These are phyloP conservation scores for Crenuchus spilurus DNA, from an alignment of 2,797 vertebrate species.

Conservation along the genomic window DNA sequence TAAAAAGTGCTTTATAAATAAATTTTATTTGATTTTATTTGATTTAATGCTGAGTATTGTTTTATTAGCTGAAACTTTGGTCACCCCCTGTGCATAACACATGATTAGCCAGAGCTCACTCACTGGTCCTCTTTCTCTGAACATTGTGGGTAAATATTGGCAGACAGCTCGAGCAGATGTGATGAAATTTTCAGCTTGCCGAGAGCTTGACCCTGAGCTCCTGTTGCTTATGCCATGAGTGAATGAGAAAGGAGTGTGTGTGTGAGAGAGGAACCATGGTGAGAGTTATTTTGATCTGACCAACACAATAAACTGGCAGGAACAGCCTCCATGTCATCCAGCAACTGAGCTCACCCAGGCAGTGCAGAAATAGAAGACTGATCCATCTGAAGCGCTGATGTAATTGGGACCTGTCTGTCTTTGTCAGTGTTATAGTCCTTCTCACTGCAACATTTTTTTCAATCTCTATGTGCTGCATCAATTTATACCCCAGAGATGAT, in stretches of 20 bases:
- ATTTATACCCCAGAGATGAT: too few relatives aligned
- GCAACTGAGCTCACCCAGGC: neutral
- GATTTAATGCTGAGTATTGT: too few relatives aligned
- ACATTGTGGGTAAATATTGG: neutral
- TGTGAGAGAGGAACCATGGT: too few relatives aligned
- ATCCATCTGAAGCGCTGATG: neutral
- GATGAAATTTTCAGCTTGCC: neutral
- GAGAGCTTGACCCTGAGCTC: neutral
- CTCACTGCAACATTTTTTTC: too few relatives aligned
- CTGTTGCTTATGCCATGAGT: neutral
- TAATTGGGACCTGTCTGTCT: neutral
- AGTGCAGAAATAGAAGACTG: neutral
- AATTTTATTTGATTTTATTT: too few relatives aligned
- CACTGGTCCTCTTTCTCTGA: neutral
- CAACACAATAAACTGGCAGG: neutral
- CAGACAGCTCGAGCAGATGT: slow-evolving; percentile 6
- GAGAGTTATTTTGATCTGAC: slow-evolving; percentile 18
- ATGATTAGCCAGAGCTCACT: neutral
- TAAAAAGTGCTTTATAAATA: too few relatives aligned
- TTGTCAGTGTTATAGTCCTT: neutral
- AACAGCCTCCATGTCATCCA: neutral
- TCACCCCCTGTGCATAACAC: neutral
- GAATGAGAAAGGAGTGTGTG: neutral
- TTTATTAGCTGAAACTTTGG: too few relatives aligned
- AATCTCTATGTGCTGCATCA: neutral